Evolutionary conservation across 2,797 vertebrate genomes (phyloP).

Genomic region (Anguilla pacifica): DNA sequence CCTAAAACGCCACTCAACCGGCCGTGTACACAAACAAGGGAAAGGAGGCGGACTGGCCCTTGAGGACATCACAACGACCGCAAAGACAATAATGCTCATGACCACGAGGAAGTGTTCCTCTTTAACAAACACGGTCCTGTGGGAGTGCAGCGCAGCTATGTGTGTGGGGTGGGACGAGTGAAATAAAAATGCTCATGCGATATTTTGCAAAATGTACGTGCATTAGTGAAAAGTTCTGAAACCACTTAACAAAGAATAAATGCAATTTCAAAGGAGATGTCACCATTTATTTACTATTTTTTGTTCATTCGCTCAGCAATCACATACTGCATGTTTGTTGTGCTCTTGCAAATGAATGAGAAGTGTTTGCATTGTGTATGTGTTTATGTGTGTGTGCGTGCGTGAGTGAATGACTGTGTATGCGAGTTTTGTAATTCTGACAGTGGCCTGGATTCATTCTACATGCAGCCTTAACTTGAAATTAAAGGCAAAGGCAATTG

Average conservation of each 20-base stretch:
- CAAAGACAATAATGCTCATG: conserved; percentile 12
- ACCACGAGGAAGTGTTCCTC: background rate
- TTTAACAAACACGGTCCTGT: background rate
- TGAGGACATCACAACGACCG: background rate
- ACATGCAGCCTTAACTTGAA: background rate
- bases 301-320: background rate
- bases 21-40: background rate
- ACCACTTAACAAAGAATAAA: background rate
- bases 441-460: background rate
- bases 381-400: too few species aligned
- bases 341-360: background rate
- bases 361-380: background rate
- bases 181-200: background rate
- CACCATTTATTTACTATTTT: background rate
- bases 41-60: background rate
- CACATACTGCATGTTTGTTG: background rate
- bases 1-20: background rate
- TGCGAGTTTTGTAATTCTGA: background rate
- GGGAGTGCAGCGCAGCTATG: background rate
- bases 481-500: background rate
- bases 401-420: background rate
- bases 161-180: background rate
- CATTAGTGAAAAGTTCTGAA: background rate
- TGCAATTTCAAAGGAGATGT: background rate
- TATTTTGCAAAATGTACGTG: background rate